phyloP scores from a whole-genome alignment of 2,888 invertebrate genomes.

The Polyommatus iphigenia region DNA sequence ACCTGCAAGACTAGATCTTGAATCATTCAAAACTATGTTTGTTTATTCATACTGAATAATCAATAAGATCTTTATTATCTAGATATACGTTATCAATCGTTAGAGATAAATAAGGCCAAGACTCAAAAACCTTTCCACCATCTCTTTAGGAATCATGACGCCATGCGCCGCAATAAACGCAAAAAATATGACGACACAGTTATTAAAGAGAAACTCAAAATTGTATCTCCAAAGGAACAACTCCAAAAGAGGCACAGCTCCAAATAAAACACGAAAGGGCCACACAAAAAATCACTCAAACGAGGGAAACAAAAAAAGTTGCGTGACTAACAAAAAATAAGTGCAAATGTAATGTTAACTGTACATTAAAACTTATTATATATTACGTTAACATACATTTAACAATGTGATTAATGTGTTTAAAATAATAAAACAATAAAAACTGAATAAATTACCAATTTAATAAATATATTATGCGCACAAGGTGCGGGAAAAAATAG shows the following conservation, averaged over 20 bases:
- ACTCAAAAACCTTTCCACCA: neutral
- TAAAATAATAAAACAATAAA: constrained; percentile 20
- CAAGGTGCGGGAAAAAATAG: constrained; percentile 73
- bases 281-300: neutral
- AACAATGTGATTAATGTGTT: constrained; percentile 21
- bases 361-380: neutral
- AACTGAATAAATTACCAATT: constrained; percentile 70
- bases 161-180: neutral
- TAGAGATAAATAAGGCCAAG: neutral
- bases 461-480: constrained; percentile 76
- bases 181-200: neutral
- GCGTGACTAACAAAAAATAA: neutral
- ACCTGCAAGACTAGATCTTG: neutral
- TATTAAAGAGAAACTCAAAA: neutral
- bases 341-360: constrained; percentile 9
- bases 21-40: neutral
- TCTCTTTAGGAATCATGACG: neutral
- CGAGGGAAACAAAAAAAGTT: neutral
- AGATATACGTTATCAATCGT: neutral
- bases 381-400: constrained; percentile 15
- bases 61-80: neutral
- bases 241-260: neutral
- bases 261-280: neutral
- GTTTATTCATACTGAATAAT: neutral
- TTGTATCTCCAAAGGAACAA: neutral